These are phyloP conservation scores for Synanthedon myopaeformis DNA, from an alignment of 2,888 invertebrate species.

Conservation along the genomic window DNA sequence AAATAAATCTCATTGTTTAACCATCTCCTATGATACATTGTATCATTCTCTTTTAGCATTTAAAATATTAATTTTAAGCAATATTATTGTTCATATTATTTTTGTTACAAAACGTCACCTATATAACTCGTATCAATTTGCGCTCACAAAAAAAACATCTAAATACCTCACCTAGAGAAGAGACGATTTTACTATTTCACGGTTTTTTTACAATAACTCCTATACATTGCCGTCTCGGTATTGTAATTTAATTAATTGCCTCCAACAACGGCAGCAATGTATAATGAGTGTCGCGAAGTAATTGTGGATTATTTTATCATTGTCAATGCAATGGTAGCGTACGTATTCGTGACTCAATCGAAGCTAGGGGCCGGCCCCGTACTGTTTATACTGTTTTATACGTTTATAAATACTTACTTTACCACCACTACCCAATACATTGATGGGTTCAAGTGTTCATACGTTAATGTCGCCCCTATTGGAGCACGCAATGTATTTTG, in stretches of 20 bases:
- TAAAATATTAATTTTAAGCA: too few species aligned
- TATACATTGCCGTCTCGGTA: too few species aligned
- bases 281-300: not conserved
- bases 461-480: not conserved
- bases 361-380: constrained; percentile 39
- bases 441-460: not conserved
- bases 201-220: too few species aligned
- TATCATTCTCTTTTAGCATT: too few species aligned
- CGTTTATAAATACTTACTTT: not conserved
- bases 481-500: not conserved
- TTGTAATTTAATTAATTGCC: too few species aligned
- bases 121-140: too few species aligned
- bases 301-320: constrained; percentile 18
- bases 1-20: too few species aligned
- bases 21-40: too few species aligned
- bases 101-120: too few species aligned
- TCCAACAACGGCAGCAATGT: not conserved
- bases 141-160: constrained; percentile 5
- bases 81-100: too few species aligned
- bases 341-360: constrained; percentile 41
- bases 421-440: not conserved
- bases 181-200: too few species aligned
- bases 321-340: constrained; percentile 26
- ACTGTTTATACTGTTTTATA: constrained; percentile 17
- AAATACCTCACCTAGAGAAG: not conserved